phyloP scores from a whole-genome alignment of 2,113 vertebrate genomes.

The Anas platyrhynchos region DNA sequence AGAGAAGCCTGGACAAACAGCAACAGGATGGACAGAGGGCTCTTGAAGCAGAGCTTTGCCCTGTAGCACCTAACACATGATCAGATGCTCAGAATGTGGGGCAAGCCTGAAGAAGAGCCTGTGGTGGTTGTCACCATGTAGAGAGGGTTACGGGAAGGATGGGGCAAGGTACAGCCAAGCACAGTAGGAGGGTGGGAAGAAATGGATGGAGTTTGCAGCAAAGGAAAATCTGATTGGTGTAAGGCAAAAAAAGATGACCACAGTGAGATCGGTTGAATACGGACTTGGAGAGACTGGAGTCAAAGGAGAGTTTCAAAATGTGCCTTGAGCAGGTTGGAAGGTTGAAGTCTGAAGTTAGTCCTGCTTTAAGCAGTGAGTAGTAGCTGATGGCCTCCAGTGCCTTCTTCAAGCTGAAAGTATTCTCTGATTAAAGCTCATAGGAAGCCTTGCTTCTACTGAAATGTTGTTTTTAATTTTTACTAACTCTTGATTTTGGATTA shows the following conservation, averaged over 20 bases:
- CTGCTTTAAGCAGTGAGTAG: background rate
- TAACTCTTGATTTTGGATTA: background rate
- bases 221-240: background rate
- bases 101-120: background rate
- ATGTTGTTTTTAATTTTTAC: background rate
- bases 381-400: background rate
- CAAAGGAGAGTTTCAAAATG: background rate
- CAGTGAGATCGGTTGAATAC: background rate
- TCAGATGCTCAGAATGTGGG: background rate
- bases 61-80: fast-evolving
- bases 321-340: background rate
- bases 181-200: background rate
- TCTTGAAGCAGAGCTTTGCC: background rate
- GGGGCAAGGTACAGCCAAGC: background rate
- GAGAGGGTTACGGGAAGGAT: background rate
- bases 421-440: background rate
- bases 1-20: background rate
- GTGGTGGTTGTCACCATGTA: background rate
- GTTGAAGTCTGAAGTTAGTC: background rate
- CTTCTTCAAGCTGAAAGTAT: background rate
- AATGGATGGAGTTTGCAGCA: background rate
- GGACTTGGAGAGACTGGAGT: background rate
- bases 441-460: background rate
- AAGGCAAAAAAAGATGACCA: background rate
- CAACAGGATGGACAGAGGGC: background rate